Percentiles rank a stretch among this genome's conserved stretches.
Conservation (phyloP, 2,113 vertebrate genomes). For the Halichoerus grypus region DNA sequence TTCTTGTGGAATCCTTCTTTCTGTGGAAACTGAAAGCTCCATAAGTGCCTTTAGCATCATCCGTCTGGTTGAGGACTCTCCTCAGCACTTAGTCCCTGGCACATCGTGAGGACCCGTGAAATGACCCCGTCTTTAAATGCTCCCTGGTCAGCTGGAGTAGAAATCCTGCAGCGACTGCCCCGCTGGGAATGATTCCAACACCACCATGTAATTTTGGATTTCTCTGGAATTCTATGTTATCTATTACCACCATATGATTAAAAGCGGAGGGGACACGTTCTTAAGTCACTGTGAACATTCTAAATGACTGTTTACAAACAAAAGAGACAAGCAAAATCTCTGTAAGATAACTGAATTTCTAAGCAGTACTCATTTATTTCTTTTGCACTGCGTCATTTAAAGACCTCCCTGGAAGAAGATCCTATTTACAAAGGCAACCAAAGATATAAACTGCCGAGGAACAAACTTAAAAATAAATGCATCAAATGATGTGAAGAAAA, state of each 20-base stretch:
- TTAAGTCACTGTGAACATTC: background rate
- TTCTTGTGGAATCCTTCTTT: background rate
- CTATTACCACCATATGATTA: slow-evolving; percentile 22
- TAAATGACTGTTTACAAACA: slow-evolving; percentile 21
- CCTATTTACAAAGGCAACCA: background rate
- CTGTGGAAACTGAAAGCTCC: background rate
- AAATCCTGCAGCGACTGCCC: background rate
- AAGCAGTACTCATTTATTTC: background rate
- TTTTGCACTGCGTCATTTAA: background rate
- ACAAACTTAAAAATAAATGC: slow-evolving; percentile 7
- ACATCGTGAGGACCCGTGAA: background rate
- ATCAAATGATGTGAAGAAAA: background rate
- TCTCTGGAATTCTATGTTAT: slow-evolving; percentile 19
- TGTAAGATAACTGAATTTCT: background rate
- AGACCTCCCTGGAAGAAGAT: background rate
- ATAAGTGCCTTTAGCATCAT: background rate
- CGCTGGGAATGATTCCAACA: background rate
- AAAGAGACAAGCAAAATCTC: slow-evolving; percentile 26
- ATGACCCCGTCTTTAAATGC: background rate
- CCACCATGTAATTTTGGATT: background rate
- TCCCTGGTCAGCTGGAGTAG: background rate
- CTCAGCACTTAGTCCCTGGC: background rate
- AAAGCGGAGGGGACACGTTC: background rate
- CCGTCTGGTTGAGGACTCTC: background rate
- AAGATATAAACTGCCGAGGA: background rate